phyloP scores from a whole-genome alignment of 2,113 vertebrate genomes.

The Mungos mungo region DNA sequence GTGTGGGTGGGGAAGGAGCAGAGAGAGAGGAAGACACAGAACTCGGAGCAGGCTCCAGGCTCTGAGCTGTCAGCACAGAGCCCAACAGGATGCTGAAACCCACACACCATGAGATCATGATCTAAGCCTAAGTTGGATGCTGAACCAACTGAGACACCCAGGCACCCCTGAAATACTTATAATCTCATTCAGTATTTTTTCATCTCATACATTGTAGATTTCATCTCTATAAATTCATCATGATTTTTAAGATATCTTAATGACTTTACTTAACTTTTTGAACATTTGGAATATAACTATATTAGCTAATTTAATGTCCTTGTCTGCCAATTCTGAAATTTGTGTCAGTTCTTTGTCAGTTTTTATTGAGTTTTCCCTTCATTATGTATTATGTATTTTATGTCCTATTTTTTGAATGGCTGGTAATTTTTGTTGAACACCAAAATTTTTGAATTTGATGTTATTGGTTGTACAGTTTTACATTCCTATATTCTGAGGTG shows the following conservation, averaged over 20 bases:
- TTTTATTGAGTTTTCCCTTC: slow-evolving; percentile 13
- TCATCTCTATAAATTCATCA: not conserved
- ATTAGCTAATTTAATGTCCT: not conserved
- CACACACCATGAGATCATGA: too few species aligned
- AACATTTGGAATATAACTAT: not conserved
- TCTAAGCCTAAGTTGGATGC: too few species aligned
- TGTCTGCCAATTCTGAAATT: not conserved
- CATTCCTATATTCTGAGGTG: not conserved
- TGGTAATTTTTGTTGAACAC: not conserved
- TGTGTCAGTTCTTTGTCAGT: not conserved
- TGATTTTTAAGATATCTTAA: not conserved
- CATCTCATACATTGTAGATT: not conserved
- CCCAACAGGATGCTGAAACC: too few species aligned
- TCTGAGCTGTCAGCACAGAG: too few species aligned
- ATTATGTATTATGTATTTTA: not conserved
- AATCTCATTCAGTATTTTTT: not conserved
- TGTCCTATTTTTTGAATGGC: not conserved
- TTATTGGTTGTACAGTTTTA: not conserved
- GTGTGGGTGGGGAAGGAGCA: too few species aligned
- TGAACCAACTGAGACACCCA: too few species aligned
- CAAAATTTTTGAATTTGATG: not conserved
- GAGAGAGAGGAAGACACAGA: too few species aligned
- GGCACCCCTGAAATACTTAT: not conserved
- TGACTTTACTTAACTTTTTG: slow-evolving; percentile 14
- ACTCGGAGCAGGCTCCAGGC: too few species aligned